Evolutionary conservation across 2,797 vertebrate species (phyloP).

Genomic region (Limnodromus scolopaceus): DNA sequence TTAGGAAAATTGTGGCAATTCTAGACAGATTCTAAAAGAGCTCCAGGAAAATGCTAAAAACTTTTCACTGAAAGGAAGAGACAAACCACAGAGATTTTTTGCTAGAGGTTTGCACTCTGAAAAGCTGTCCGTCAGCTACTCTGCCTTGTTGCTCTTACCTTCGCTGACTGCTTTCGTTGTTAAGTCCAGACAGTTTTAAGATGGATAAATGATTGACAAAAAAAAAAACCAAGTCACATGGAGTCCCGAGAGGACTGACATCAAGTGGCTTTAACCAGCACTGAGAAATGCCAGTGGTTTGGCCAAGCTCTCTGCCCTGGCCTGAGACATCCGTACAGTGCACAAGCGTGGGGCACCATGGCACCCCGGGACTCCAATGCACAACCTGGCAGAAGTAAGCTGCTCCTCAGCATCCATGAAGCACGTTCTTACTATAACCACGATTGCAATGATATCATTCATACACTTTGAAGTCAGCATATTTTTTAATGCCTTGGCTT

Average conservation of each 20-base stretch:
- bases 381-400: background rate
- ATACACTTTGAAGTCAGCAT: background rate
- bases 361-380: too few species aligned
- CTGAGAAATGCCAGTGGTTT: background rate
- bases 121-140: background rate
- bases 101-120: background rate
- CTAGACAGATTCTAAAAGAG: background rate
- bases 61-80: background rate
- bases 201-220: background rate
- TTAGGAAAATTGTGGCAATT: background rate
- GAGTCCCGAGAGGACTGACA: background rate
- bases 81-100: background rate
- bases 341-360: accelerated
- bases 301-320: background rate
- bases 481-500: background rate
- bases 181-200: background rate
- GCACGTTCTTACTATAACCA: background rate
- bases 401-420: background rate
- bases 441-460: background rate
- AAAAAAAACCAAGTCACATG: background rate
- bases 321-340: background rate
- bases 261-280: background rate
- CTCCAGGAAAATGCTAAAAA: background rate
- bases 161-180: background rate
- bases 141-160: background rate